Conservation (phyloP, 1,140 invertebrate genomes). For the Globodera rostochiensis region DNA sequence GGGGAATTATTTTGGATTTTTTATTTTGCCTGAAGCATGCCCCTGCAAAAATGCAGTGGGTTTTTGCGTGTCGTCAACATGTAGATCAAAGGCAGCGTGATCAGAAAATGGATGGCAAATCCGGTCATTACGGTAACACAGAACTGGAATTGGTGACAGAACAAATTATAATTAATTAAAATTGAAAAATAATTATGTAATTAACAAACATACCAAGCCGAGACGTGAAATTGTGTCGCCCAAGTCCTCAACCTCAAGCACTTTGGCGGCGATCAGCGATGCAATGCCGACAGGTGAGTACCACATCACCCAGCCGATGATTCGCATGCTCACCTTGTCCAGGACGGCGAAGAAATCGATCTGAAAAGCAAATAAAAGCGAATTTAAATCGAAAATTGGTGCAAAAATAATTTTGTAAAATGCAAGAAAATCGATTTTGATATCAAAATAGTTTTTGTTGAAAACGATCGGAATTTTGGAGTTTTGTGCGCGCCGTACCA, state of each 20-base stretch:
- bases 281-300: constrained; percentile 86
- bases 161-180: not conserved
- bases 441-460: no score
- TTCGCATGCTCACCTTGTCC: constrained; percentile 68
- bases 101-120: constrained; percentile 83
- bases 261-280: constrained; percentile 85
- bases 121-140: constrained; percentile 84
- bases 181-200: no score
- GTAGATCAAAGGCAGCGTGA: constrained; percentile 77
- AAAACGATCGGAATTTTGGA: not conserved
- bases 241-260: constrained; percentile 83
- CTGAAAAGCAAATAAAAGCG: constrained; percentile 28
- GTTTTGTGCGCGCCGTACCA: constrained; percentile 41
- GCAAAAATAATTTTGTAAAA: no score
- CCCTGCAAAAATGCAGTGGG: constrained; percentile 70
- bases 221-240: constrained; percentile 78
- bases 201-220: not conserved
- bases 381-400: not conserved
- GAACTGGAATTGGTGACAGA: constrained; percentile 66
- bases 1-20: no score
- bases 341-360: constrained; percentile 68
- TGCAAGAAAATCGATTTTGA: no score
- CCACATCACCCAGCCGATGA: constrained; percentile 85
- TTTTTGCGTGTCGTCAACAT: constrained; percentile 70
- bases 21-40: constrained; percentile 69